Conservation (phyloP, 2,113 vertebrate species). For the Sapajus apella region DNA sequence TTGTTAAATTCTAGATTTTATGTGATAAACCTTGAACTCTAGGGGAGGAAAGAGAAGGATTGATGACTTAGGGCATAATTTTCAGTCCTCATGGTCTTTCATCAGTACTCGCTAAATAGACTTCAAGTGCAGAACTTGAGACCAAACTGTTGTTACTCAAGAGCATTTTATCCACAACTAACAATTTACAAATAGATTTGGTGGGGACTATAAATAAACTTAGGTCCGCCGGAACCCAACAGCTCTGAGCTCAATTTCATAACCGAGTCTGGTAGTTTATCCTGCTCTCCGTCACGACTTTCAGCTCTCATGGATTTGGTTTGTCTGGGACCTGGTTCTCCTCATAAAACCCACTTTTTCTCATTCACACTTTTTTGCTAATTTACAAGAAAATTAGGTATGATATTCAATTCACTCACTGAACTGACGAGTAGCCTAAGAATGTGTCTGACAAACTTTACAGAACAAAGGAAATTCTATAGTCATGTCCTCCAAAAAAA, state of each 20-base stretch:
- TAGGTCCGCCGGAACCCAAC: not conserved
- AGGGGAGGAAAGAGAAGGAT: not conserved
- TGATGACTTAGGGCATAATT: not conserved
- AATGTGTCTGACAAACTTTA: not conserved
- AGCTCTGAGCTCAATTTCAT: not conserved
- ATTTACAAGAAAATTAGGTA: slow-evolving; percentile 7
- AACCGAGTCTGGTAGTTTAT: not conserved
- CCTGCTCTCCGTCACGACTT: not conserved
- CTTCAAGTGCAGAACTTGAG: not conserved
- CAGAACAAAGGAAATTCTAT: not conserved
- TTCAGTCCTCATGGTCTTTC: not conserved
- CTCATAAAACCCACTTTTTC: not conserved
- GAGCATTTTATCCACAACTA: not conserved
- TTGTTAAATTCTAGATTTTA: not conserved
- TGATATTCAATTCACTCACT: not conserved
- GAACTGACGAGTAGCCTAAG: not conserved
- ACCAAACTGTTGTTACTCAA: not conserved
- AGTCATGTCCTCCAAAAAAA: not conserved
- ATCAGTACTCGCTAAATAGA: not conserved
- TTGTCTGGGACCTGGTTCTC: not conserved
- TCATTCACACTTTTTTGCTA: not conserved
- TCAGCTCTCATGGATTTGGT: not conserved
- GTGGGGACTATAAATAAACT: not conserved
- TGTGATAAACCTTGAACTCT: not conserved
- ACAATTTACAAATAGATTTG: not conserved